A percentile compares a stretch with the other conserved stretches of the same genome.
Evolutionary conservation across 1,140 invertebrate genomes (phyloP).

Genomic region (Halictus rubicundus): DNA sequence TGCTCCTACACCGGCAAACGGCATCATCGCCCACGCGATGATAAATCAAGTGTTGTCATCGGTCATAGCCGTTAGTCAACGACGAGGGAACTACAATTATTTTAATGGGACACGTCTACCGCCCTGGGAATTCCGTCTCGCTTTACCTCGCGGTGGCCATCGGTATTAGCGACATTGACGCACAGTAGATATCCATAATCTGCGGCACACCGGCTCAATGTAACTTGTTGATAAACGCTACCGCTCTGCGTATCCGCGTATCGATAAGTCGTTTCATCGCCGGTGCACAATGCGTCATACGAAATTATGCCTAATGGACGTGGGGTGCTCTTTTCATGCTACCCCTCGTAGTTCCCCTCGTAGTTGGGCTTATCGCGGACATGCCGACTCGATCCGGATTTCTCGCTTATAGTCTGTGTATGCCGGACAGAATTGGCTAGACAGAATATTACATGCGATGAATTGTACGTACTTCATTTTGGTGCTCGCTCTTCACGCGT

Average conservation of each 20-base stretch:
- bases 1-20: slow-evolving; percentile 10
- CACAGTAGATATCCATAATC: slow-evolving; percentile 13
- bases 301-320: too few species aligned
- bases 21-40: slow-evolving; percentile 21
- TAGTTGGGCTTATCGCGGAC: too few species aligned
- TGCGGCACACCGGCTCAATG: slow-evolving; percentile 12
- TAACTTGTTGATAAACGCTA: slow-evolving; percentile 38
- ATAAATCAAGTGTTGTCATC: slow-evolving; percentile 40
- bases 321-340: too few species aligned
- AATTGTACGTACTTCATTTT: too few species aligned
- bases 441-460: too few species aligned
- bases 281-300: neutral
- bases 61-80: slow-evolving; percentile 43
- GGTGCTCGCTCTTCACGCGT: too few species aligned
- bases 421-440: too few species aligned
- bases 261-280: neutral
- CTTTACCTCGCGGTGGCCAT: neutral
- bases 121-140: slow-evolving; percentile 33
- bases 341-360: too few species aligned
- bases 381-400: too few species aligned
- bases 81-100: slow-evolving; percentile 44
- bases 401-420: too few species aligned
- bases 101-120: slow-evolving; percentile 34
- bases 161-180: slow-evolving; percentile 10
- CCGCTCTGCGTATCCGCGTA: neutral